These are phyloP conservation scores for Cheilosia variabilis DNA, from an alignment of 2,888 invertebrate species.

Conservation along the genomic window DNA sequence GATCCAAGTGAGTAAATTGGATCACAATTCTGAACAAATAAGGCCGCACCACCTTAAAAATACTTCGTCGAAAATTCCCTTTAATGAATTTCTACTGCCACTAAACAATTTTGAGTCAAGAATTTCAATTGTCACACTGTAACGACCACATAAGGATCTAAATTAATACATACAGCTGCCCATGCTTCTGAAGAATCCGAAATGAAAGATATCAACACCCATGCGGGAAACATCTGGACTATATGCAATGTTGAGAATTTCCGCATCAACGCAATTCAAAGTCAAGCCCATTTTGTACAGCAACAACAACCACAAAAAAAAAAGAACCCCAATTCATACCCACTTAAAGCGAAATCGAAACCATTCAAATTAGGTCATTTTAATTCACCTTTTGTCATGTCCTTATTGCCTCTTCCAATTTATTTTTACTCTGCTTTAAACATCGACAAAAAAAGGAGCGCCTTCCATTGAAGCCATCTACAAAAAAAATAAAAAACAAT, in stretches of 20 bases:
- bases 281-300: neutral
- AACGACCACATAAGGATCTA: neutral
- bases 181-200: neutral
- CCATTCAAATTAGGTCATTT: slow-evolving; percentile 70
- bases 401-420: slow-evolving; percentile 47
- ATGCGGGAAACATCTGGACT: neutral
- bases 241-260: neutral
- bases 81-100: no score
- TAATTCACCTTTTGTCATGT: slow-evolving; percentile 54
- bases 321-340: slow-evolving; percentile 12
- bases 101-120: no score
- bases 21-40: no score
- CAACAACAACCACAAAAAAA: neutral
- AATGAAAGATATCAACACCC: neutral
- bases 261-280: neutral
- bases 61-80: no score
- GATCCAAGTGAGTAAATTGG: no score
- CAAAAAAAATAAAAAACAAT: slow-evolving; percentile 42
- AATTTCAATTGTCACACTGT: no score
- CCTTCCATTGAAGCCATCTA: slow-evolving; percentile 25
- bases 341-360: slow-evolving; percentile 51
- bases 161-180: neutral
- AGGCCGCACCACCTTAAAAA: no score
- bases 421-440: slow-evolving; percentile 15
- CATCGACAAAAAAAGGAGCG: neutral